These are phyloP conservation scores for Venusia cambrica DNA, from an alignment of 2,888 invertebrate genomes.

Conservation along the genomic window DNA sequence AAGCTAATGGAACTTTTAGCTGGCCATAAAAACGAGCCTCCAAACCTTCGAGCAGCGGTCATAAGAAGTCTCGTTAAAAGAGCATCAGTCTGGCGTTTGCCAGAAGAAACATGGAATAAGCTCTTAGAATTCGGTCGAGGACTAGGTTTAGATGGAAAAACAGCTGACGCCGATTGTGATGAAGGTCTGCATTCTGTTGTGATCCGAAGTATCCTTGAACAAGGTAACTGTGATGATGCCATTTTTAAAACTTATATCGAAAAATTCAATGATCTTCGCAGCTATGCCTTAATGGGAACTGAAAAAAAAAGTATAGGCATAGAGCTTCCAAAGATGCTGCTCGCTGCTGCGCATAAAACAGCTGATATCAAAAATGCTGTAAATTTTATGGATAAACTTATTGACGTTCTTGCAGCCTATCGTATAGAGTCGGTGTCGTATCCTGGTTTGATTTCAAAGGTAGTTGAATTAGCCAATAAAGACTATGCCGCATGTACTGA, in stretches of 20 bases:
- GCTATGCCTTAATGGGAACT: constrained; percentile 40
- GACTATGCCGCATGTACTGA: constrained; percentile 27
- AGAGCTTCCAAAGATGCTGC: constrained; percentile 35
- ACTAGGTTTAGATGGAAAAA: constrained; percentile 52
- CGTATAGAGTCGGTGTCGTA: constrained; percentile 33
- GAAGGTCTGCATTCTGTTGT: constrained; percentile 60
- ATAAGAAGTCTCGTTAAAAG: constrained; percentile 59
- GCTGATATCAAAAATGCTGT: constrained; percentile 21
- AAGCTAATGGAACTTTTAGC: constrained; percentile 43
- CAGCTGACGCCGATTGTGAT: constrained; percentile 40
- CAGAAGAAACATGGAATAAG: constrained; percentile 44
- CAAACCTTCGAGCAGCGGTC: constrained; percentile 50
- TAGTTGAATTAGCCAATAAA: constrained; percentile 33
- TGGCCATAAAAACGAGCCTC: constrained; percentile 50
- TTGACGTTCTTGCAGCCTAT: constrained; percentile 41
- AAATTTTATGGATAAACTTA: constrained; percentile 30
- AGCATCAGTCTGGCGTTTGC: constrained; percentile 52
- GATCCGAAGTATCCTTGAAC: constrained; percentile 43
- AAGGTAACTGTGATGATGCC: constrained; percentile 24
- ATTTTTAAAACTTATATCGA: constrained; percentile 40
- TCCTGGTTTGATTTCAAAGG: constrained; percentile 32
- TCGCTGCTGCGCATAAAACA: constrained; percentile 28
- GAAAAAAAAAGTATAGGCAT: constrained; percentile 39
- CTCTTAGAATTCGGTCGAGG: constrained; percentile 48
- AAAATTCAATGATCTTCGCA: constrained; percentile 43